Base-by-base conservation (phyloP, 64 coral and sea anemone genomes). In the Stichodactyla helianthus region DNA sequence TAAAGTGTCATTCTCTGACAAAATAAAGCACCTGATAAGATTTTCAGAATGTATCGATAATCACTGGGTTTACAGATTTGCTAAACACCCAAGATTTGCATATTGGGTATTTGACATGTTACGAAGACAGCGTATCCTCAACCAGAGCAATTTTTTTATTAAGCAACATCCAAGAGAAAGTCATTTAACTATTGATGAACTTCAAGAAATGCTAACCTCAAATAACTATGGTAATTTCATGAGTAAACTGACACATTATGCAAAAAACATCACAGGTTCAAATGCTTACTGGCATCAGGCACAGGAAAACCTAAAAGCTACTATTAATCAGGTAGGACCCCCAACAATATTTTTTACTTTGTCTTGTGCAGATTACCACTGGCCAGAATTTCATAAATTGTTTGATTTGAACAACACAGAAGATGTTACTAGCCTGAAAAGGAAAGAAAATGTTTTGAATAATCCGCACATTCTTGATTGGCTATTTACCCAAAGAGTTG, bases 281-380 rank as follows among this genome's bases (percentile, higher is more conserved):
- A 71, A 83, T 84, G 79, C 77, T 60, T 89, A 89, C 53, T 89
- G 79, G 88, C 67, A 85, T 82, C 85, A 90, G 78, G 89, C 71
- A 74, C 85, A 89, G 85, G 55, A 79, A 17, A 57, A 89, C 50
- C 81, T 89, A 55, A 79, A 25, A 55, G 86, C 86, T n/a, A 57
- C 60, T 7, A 88, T 82, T 50, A 50, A 13, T n/a, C 86, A 88
- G 53, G 57, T 77, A 16, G 86, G 86, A 58, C 19, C 86, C 54
- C 55, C 86, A n/a, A 79, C 86, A 57, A 88, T 88, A 79, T 79
- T 79, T 59, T 88, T 7, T 18, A 88, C 54, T 18, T 79, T 88
- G 31, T 88, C 76, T 59, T 88, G 86, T 88, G 86, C 86, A 1
- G 86, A 88, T 28, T 88, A 27, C 55, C 86, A 88, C 55, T 88